Evolutionary conservation across 2,888 invertebrate genomes (phyloP).

Genomic region (Pollenia labialis): DNA sequence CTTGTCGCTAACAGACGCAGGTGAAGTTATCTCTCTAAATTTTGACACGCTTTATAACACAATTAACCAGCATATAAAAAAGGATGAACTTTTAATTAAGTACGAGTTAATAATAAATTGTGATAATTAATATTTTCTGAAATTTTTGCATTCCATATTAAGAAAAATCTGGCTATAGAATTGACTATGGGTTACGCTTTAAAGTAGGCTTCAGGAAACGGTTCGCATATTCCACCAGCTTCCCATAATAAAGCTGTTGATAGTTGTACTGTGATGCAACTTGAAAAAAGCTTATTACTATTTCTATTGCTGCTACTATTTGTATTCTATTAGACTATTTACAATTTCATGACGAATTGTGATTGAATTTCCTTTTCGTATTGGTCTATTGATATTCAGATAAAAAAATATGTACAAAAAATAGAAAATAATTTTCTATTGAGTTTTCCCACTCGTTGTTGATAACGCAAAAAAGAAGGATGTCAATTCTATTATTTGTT

Average conservation of each 20-base stretch:
- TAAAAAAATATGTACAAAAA: constrained; percentile 22
- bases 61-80: too few species aligned
- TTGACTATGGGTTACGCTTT: too few species aligned
- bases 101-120: too few species aligned
- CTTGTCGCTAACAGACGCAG: too few species aligned
- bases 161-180: too few species aligned
- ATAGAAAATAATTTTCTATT: constrained; percentile 44
- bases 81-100: too few species aligned
- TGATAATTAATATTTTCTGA: too few species aligned
- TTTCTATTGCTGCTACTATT: constrained; percentile 27
- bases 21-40: too few species aligned
- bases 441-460: constrained; percentile 28
- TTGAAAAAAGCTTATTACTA: constrained; percentile 7
- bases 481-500: constrained; percentile 56
- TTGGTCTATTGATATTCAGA: constrained; percentile 51
- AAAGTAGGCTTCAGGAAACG: background rate
- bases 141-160: too few species aligned
- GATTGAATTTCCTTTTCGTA: constrained; percentile 78
- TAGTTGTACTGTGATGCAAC: constrained; percentile 22
- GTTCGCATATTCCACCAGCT: background rate
- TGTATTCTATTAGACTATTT: constrained; percentile 48
- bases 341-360: constrained; percentile 77
- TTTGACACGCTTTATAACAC: too few species aligned
- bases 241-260: background rate
- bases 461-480: constrained; percentile 43